These are phyloP conservation scores for Oegoconia quadripuncta DNA, from an alignment of 2,888 invertebrate genomes.

Conservation along the genomic window DNA sequence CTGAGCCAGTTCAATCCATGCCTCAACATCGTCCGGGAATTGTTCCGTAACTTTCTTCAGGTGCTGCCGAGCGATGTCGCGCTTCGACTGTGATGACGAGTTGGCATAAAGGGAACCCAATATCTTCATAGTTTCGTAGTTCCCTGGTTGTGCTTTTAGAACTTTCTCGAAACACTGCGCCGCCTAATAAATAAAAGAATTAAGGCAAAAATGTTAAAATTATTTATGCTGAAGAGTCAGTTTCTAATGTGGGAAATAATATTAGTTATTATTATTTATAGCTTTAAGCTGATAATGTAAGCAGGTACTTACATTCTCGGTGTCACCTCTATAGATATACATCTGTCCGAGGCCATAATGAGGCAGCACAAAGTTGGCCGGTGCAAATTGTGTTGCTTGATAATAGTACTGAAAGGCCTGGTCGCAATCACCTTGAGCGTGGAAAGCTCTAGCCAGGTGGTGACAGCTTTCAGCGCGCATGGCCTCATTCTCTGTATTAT, in stretches of 20 bases:
- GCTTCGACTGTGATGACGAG: constrained; percentile 91
- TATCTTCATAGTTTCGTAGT: constrained; percentile 99
- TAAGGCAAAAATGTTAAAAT: not conserved
- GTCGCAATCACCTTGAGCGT: constrained; percentile 96
- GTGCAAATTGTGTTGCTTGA: constrained; percentile 98
- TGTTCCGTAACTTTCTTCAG: constrained; percentile 97
- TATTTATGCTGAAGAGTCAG: not conserved
- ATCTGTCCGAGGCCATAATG: constrained; percentile 99
- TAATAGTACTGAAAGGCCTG: constrained; percentile 99
- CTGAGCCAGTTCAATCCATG: constrained; percentile 99
- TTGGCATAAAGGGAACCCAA: constrained; percentile 97
- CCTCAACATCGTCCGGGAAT: constrained; percentile 98
- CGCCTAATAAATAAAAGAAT: constrained; percentile 79
- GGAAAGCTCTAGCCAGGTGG: constrained; percentile 97
- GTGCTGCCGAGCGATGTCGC: constrained; percentile 96
- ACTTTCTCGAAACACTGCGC: constrained; percentile 99
- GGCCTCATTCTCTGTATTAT: constrained; percentile 98
- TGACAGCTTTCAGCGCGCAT: constrained; percentile 99
- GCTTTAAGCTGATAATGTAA: no score
- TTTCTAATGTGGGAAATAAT: not conserved
- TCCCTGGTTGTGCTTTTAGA: constrained; percentile 96
- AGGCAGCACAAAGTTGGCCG: constrained; percentile 95
- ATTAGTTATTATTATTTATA: no score
- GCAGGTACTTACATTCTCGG: constrained; percentile 90
- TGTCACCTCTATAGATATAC: constrained; percentile 98